Base-by-base conservation (phyloP, 2,888 invertebrate genomes). In the Mythimna ferrago region DNA sequence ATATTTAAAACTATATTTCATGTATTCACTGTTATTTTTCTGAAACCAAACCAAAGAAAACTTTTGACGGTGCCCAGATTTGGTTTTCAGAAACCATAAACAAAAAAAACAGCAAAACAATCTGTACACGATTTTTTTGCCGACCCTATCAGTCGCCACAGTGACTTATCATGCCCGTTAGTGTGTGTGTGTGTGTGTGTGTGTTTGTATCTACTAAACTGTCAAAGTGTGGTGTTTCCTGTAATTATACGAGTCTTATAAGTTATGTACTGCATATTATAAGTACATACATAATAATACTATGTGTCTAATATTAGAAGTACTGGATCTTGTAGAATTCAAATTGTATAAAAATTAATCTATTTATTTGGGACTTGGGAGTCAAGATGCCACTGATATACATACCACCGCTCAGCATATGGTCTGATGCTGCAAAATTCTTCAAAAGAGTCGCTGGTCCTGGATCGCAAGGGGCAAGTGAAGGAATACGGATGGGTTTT, bases 161-260 rank as follows among this genome's bases (percentile, higher is more conserved):
- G 71, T 83, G 79, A 81, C 84, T 78, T 85, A 83, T 90, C 86
- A 86, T 79, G 61, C 70, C 66, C 74, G 74, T 64, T n/a, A 78
- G 86, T 88, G 85, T 90, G 81, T 85, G 66, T 74, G 51, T 71
- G 44, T 57, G 69, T 56, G 86, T 88, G 85, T 90, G 81, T 85
- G 66, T 74, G 51, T 71, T 51, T 57, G 69, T 56, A 66, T 32
- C 44, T 61, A 66, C 56, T 32, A 76, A 81, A 71, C 41, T 78
- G 82, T 83, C 83, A 73, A 41, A 66, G 84, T 87, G 83, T 86
- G 86, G 75, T 80, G 83, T 89, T 94, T 94, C 94, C 94, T 93
- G 94, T 86, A 90, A 93, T 94, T 93, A 94, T 89, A 87, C 82
- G 75, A 83, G 89, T 87, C 82, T 85, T 84, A 87, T 87, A 86